Base-by-base conservation (phyloP, 2,797 vertebrate genomes). In the Sebastolobus alascanus region DNA sequence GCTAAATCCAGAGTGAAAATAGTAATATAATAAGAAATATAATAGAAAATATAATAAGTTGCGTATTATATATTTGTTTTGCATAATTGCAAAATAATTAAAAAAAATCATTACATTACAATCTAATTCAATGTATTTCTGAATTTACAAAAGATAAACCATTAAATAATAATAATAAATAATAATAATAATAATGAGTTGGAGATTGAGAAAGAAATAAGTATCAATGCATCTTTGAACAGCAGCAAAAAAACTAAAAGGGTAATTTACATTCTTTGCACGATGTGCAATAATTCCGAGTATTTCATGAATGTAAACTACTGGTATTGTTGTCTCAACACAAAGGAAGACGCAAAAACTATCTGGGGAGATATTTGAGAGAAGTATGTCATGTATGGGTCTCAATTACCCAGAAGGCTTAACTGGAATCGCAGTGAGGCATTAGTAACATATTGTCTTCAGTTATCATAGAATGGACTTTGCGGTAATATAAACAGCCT, bases 361-460 rank as follows among this genome's bases (percentile, higher is more conserved):
- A 68, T 87, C 77, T 75, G 60, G 66, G 75, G 59, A n/a, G 70
- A 86, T 86, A 75, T 83, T 79, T 74, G 60, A 75, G 74, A 86
- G 25, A 85, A 78, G 63, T 63, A 85, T 87, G 70, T 70, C 50
- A 83, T 78, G 77, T 76, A 61, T 76, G 71, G 76, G 84, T 92
- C 68, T 91, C 91, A 85, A 76, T 94, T 92, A 91, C 92, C 71
- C 90, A 80, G 70, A 84, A 79, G 83, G 92, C 90, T 94, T 91
- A 93, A 72, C 67, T 63, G 73, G 63, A 85, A 83, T 81, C 77
- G 13, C 79, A 70, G 80, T 38, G 73, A 59, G 58, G 68, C 91
- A 85, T 83, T 65, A 76, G 68, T 79, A 79, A 83, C 86, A 68
- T 73, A 82, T 77, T 89, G 82, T 82, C 73, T 86, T 87, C 68